A percentile compares a stretch with the other conserved stretches of the same genome.
Conservation (phyloP, 2,113 vertebrate genomes). For the Bombycilla garrulus region DNA sequence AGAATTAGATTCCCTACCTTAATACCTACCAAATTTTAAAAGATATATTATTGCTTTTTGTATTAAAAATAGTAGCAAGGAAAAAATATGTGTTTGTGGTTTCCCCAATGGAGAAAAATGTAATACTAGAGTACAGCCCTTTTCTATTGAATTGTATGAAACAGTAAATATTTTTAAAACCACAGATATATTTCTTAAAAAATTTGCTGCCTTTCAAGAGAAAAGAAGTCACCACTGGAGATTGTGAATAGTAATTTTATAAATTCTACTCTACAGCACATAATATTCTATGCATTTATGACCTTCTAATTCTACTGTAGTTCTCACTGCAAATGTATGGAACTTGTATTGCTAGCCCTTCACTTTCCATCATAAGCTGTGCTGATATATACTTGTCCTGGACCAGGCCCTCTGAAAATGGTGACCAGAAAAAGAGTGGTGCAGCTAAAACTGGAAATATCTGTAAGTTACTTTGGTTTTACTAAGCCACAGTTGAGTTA, state of each 20-base stretch:
- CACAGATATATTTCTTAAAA: background rate
- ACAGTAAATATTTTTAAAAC: background rate
- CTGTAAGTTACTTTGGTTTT: background rate
- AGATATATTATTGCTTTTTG: background rate
- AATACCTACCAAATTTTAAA: background rate
- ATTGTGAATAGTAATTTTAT: background rate
- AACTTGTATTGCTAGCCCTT: background rate
- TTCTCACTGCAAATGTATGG: background rate
- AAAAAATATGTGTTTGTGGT: background rate
- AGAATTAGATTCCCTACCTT: background rate
- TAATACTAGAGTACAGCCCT: background rate
- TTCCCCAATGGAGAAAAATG: background rate
- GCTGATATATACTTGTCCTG: background rate
- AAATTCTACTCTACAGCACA: background rate
- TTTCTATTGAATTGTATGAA: slow-evolving; percentile 29
- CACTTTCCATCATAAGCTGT: background rate
- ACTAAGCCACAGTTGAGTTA: background rate
- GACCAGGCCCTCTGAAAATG: background rate
- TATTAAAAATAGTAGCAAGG: background rate
- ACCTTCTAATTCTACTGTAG: background rate
- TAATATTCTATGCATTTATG: background rate
- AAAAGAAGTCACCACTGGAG: background rate
- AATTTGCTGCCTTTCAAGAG: background rate
- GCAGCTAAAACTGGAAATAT: background rate
- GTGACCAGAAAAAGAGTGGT: background rate